phyloP scores from a whole-genome alignment of 2,113 vertebrate genomes.

The Seriola rivoliana region DNA sequence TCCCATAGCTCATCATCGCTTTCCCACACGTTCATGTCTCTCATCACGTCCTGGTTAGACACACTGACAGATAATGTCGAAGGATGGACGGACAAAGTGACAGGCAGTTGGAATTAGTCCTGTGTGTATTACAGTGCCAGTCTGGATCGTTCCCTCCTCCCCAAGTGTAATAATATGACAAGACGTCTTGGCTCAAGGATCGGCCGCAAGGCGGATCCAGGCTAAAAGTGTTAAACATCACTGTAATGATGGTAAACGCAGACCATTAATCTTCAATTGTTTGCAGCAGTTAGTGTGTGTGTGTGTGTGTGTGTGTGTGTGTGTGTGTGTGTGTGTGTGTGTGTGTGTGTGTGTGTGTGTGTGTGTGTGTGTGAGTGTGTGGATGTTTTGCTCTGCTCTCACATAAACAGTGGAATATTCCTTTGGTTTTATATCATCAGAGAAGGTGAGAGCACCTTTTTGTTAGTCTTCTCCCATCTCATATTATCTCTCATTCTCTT shows the following conservation, averaged over 20 bases:
- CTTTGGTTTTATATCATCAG: neutral
- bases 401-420: neutral
- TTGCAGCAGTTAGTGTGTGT: neutral
- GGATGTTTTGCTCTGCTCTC: neutral
- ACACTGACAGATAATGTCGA: constrained; percentile 7
- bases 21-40: neutral
- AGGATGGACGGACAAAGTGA: neutral
- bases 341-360: neutral
- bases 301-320: constrained; percentile 17
- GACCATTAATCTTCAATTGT: constrained; percentile 48
- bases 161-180: constrained; percentile 39
- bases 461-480: neutral
- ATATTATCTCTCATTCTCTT: neutral
- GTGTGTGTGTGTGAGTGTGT: neutral
- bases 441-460: neutral
- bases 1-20: neutral
- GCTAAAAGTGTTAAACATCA: constrained; percentile 46
- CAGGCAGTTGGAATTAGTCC: constrained; percentile 12
- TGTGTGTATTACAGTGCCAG: neutral
- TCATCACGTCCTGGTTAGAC: neutral
- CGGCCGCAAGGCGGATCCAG: constrained; percentile 23
- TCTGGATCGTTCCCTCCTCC: constrained; percentile 26
- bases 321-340: neutral
- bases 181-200: constrained; percentile 12
- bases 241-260: constrained; percentile 45